These are phyloP conservation scores for Quadriops clusia DNA, from an alignment of 2,888 invertebrate species.

Conservation along the genomic window DNA sequence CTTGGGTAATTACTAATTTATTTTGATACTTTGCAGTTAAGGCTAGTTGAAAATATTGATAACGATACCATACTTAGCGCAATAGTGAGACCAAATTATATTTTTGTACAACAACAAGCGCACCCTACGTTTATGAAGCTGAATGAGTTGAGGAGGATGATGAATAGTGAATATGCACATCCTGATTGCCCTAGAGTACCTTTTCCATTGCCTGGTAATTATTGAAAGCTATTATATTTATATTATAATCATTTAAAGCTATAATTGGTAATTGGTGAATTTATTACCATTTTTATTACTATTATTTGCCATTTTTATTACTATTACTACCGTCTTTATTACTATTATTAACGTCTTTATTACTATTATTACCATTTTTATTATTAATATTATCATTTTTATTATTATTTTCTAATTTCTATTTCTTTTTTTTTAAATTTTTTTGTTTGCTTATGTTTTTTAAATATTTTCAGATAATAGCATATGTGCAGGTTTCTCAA, in stretches of 20 bases:
- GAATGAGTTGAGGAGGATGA: slow-evolving; percentile 64
- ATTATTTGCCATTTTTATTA: no score
- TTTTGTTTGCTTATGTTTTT: slow-evolving; percentile 5
- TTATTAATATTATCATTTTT: no score
- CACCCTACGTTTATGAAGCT: slow-evolving; percentile 87
- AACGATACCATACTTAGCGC: slow-evolving; percentile 87
- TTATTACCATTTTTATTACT: no score
- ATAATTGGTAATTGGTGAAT: no score
- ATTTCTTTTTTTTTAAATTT: slow-evolving; percentile 8
- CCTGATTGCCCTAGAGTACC: slow-evolving; percentile 72
- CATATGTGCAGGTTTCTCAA: slow-evolving; percentile 77
- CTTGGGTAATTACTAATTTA: slow-evolving; percentile 3
- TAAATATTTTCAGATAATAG: slow-evolving; percentile 62
- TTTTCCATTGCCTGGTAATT: slow-evolving; percentile 63
- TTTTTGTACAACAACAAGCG: slow-evolving; percentile 91
- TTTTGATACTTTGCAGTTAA: slow-evolving; percentile 46
- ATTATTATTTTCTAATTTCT: no score
- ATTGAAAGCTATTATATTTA: no score
- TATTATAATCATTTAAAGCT: no score
- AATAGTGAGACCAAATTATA: slow-evolving; percentile 73
- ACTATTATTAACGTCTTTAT: no score
- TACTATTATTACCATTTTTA: no score
- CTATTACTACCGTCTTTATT: no score
- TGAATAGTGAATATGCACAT: slow-evolving; percentile 71
- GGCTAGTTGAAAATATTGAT: slow-evolving; percentile 81